Conservation (phyloP, 2,888 invertebrate genomes). For the Julus scandinavius region DNA sequence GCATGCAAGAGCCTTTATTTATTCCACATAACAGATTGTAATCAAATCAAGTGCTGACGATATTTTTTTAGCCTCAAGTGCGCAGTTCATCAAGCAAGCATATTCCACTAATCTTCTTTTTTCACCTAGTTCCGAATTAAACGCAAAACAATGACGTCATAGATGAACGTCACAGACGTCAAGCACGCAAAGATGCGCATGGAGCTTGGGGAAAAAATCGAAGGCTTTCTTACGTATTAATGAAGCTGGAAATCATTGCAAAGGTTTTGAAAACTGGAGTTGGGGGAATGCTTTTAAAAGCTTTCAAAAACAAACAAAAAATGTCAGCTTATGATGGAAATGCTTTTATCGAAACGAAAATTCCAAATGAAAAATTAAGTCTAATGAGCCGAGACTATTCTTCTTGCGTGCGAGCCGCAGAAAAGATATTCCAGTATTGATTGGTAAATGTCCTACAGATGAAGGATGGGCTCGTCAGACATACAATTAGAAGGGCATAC, state of each 20-base stretch:
- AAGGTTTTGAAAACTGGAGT: neutral
- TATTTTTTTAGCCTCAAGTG: neutral
- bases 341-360: neutral
- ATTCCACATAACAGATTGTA: neutral
- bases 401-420: neutral
- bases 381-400: neutral
- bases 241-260: slow-evolving; percentile 18
- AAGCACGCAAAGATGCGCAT: slow-evolving; percentile 1
- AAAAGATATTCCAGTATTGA: neutral
- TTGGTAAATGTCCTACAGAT: neutral
- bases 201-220: neutral
- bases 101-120: neutral
- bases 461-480: neutral
- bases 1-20: neutral
- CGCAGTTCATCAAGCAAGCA: neutral
- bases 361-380: neutral
- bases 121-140: neutral
- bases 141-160: neutral
- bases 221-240: slow-evolving; percentile 26
- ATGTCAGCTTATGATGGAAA: neutral
- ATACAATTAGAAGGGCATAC: neutral
- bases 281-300: neutral
- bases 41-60: neutral
- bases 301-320: neutral
- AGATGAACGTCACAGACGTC: neutral